Evolutionary conservation across 1,140 invertebrate species (phyloP), one percentile per base, ranked within the genome.

Genomic region (Brachionus paranguensis): DNA sequence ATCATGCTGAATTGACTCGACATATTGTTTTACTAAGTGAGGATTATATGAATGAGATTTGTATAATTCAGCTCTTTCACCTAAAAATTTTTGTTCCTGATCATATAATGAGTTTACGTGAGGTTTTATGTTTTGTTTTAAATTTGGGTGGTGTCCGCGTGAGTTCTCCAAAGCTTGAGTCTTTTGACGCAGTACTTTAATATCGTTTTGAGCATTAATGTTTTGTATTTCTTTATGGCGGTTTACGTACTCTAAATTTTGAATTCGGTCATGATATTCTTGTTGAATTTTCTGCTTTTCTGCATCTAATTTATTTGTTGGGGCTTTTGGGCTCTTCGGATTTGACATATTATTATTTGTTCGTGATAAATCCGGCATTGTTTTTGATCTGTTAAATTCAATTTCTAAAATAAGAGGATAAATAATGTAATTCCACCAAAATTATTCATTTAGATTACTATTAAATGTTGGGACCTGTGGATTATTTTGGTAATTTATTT

Each of bases 341-440:
- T 5, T 70, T 33, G 10, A n/a, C 3, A 70, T 0, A 70, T 70
- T 37, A 17, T 1, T 50, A 10, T 33, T 37, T 53, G 45, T 27
- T 41, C 7, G 17, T 53, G 24, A 33, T 17, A 81, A 33, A 41
- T 64, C 55, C 1, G 78, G 78, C 78, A 81, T 81, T 29, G 78
- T 81, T 64, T 81, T 64, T 20, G 78, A 60, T 64, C 78, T 24
- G 64, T 81, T 68, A 81, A 81, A 68, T 55, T 79, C 76, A n/a
- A 60, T 79, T 53, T 29, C 55, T 79, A 53, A 37, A 27, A 17
- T 20, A 20, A 45, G 11, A 20, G 20, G 12, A 17, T 72, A 41
- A n/a, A 41, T 37, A 0, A 7, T 37, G 4, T 7, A 7, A 37
- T 37, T 37, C 1, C 33, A 6, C 33, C 3, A 37, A 7, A 37